Percentiles rank a stretch among this genome's conserved stretches.
Evolutionary conservation across 2,113 vertebrate genomes (phyloP).

Genomic region (Hystrix cristata): DNA sequence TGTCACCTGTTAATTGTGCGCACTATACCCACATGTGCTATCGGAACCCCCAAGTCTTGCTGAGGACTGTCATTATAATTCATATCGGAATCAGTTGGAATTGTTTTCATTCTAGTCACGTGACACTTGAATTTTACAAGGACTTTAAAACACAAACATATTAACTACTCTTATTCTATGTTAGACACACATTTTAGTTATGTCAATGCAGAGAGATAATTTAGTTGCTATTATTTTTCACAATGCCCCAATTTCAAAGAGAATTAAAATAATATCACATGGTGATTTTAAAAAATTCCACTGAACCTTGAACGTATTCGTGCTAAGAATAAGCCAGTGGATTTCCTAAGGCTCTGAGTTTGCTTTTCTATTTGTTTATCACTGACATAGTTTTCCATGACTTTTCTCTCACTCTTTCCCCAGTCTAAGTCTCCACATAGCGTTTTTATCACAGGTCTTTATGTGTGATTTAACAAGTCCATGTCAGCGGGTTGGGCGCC

Average conservation of each 20-base stretch:
- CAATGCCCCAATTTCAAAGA: constrained; percentile 56
- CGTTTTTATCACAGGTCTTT: neutral
- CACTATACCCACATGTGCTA: rapidly evolving
- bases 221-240: constrained; percentile 68
- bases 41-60: neutral
- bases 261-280: constrained; percentile 56
- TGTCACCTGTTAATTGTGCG: neutral
- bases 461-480: neutral
- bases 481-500: neutral
- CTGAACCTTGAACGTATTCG: neutral
- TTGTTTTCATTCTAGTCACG: constrained; percentile 15
- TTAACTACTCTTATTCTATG: neutral
- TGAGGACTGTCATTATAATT: constrained; percentile 13
- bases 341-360: neutral
- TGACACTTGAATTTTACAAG: neutral
- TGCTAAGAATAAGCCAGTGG: neutral
- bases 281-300: neutral
- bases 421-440: rapidly evolving
- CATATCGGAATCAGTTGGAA: constrained; percentile 38
- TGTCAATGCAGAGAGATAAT: constrained; percentile 1
- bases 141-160: constrained; percentile 9
- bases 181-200: neutral
- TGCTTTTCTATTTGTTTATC: no score
- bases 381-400: rapidly evolving
- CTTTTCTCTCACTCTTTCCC: neutral